Percentiles rank a stretch among this genome's conserved stretches.
Evolutionary conservation across 2,888 invertebrate genomes (phyloP).

Genomic region (Marronus borbonicus): DNA sequence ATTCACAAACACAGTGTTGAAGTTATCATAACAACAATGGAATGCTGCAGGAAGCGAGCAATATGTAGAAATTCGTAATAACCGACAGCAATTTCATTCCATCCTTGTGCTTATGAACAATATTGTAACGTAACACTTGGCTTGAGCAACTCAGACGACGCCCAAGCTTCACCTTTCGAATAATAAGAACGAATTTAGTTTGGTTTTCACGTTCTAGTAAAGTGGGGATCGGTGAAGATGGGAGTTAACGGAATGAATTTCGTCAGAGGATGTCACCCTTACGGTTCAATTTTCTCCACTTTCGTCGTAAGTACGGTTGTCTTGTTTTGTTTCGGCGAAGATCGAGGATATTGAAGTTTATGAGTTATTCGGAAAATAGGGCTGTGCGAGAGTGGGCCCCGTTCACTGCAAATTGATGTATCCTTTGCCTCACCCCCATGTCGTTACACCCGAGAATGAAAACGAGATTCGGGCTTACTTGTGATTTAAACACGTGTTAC

Average conservation of each 20-base stretch:
- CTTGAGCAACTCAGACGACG: too few relatives aligned
- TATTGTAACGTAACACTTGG: too few relatives aligned
- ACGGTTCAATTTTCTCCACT: constrained; percentile 54
- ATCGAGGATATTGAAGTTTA: constrained; percentile 54
- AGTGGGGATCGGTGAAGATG: not conserved
- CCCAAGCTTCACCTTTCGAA: not conserved
- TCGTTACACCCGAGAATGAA: constrained; percentile 39
- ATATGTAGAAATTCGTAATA: too few relatives aligned
- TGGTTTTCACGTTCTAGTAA: constrained; percentile 55
- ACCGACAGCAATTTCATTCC: too few relatives aligned
- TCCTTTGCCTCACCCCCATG: constrained; percentile 22
- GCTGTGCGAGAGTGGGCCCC: not conserved
- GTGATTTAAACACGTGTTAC: constrained; percentile 45
- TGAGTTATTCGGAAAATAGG: constrained; percentile 50
- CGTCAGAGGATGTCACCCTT: constrained; percentile 52
- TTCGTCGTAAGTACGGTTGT: constrained; percentile 51
- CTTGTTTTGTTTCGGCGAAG: constrained; percentile 50
- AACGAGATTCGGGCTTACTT: constrained; percentile 36
- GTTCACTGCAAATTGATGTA: constrained; percentile 40
- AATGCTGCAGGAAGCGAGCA: too few relatives aligned
- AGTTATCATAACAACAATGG: too few relatives aligned
- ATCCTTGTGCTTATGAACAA: too few relatives aligned
- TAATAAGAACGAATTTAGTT: constrained; percentile 57
- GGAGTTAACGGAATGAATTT: constrained; percentile 25
- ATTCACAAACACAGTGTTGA: too few relatives aligned